phyloP scores from a whole-genome alignment of 2,888 invertebrate genomes.

The Hydriomena furcata region DNA sequence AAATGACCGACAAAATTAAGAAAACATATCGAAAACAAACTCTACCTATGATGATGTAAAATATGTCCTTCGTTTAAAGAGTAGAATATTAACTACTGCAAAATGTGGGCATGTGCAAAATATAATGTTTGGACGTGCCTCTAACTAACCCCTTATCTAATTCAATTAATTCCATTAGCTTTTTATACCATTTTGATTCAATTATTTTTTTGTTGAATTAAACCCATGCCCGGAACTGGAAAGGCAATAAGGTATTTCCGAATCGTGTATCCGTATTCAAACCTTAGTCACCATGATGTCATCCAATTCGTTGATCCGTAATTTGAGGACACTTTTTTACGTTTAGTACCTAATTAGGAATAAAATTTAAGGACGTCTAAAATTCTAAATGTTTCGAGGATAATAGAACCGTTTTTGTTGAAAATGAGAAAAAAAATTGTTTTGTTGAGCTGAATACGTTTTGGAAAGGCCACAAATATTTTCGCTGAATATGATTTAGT shows the following conservation, averaged over 20 bases:
- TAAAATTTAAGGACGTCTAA: not conserved
- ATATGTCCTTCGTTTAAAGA: too few relatives aligned
- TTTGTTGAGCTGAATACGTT: too few relatives aligned
- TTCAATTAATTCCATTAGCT: not conserved
- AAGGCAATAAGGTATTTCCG: slow-evolving; percentile 9
- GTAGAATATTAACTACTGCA: too few relatives aligned
- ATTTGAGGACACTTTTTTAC: slow-evolving; percentile 13
- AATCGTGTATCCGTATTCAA: slow-evolving; percentile 1
- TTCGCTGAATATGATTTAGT: not conserved
- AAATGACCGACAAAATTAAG: too few relatives aligned
- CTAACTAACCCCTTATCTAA: too few relatives aligned
- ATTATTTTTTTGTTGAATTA: slow-evolving; percentile 4
- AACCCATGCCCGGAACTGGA: not conserved
- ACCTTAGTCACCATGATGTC: slow-evolving; percentile 19
- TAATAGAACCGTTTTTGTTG: not conserved
- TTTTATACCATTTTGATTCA: not conserved
- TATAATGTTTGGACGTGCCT: too few relatives aligned
- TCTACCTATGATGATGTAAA: too few relatives aligned
- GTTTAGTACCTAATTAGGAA: slow-evolving; percentile 6
- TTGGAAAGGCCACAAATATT: not conserved
- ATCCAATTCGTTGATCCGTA: slow-evolving; percentile 18
- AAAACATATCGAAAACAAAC: too few relatives aligned
- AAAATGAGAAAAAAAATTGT: too few relatives aligned
- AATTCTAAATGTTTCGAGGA: slow-evolving; percentile 1
- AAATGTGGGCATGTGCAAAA: too few relatives aligned